phyloP scores from a whole-genome alignment of 1,140 invertebrate species.

The Antheraea mylitta region DNA sequence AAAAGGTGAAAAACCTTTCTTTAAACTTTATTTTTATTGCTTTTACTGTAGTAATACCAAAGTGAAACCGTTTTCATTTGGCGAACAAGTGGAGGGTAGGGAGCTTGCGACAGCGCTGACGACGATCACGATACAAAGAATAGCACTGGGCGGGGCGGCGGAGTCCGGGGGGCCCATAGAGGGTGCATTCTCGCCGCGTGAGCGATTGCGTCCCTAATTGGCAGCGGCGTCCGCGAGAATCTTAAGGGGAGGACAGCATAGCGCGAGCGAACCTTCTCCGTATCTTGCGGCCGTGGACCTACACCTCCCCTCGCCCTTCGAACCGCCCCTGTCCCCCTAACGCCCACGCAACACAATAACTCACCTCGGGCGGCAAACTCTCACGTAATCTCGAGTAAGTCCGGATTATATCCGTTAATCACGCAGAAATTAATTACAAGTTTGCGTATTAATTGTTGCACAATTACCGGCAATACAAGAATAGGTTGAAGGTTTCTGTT shows the following conservation, averaged over 20 bases:
- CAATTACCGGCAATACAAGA: conserved; percentile 66
- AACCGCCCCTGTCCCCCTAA: conserved; percentile 24
- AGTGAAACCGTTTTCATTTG: conserved; percentile 72
- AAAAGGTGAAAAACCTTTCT: conserved; percentile 40
- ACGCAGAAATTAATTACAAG: conserved; percentile 77
- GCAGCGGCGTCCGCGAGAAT: conserved; percentile 78
- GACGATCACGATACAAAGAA: conserved; percentile 56
- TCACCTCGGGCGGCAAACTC: conserved; percentile 53
- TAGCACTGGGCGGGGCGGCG: conserved; percentile 41
- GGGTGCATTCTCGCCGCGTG: conserved; percentile 63
- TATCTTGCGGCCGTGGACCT: conserved; percentile 48
- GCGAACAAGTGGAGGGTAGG: conserved; percentile 48
- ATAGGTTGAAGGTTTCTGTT: conserved; percentile 33
- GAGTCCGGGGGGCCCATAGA: conserved; percentile 26
- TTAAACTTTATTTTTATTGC: conserved; percentile 47
- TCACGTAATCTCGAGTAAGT: conserved; percentile 74
- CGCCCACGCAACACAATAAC: conserved; percentile 67
- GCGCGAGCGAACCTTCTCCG: conserved; percentile 50
- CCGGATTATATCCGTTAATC: conserved; percentile 76
- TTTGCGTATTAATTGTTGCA: conserved; percentile 75
- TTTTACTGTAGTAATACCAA: conserved; percentile 46
- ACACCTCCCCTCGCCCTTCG: conserved; percentile 22
- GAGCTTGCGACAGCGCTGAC: conserved; percentile 47
- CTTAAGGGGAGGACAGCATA: conserved; percentile 74
- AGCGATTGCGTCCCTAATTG: conserved; percentile 79